Evolutionary conservation across 2,797 vertebrate species (phyloP), one percentile per base, ranked within the genome.

Genomic region (Lates japonicus): DNA sequence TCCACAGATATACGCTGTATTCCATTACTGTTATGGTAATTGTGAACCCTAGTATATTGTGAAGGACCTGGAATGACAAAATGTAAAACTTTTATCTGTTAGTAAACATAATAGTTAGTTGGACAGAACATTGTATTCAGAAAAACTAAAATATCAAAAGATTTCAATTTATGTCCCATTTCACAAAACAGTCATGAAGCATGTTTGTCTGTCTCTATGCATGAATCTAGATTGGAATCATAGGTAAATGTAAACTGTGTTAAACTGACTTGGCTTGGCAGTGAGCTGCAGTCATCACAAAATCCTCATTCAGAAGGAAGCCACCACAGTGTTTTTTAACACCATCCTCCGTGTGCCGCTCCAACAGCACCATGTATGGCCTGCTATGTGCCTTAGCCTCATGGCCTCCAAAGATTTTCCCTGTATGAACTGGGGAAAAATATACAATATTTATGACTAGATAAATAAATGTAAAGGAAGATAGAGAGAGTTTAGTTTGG

Each of bases 241-340:
- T 29, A 25, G 3, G 0, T 20, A n/a, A 58, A 59, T 7, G 16
- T 52, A 22, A 44, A 63, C n/a, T 42, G 2, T n/a, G 19, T 44
- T 22, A 25, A 33, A 87, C 90, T 76, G 20, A 94, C 93, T 1
- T 0, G 11, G 16, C 33, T 0, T 70, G 0, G 76, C 94, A 95
- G 74, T 93, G 90, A 55, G 92, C 93, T 1, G 94, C 92, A 31
- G 93, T 93, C 73, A 94, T 59, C 79, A 94, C 93, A 80, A 89
- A 94, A 5, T 93, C 81, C n/a, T 93, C 55, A 17, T 42, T 90
- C 55, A 95, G 17, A 3, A 95, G 87, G 54, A 94, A 90, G 19
- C 92, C 94, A 3, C 29, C 89, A 11, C 94, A 95, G 63, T 22
- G 0, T 0, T 0, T 0, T 2, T 0, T 5, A 0, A 0, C 0